Evolutionary conservation across 2,797 vertebrate species (phyloP), one percentile per base, ranked within the genome.

Genomic region (Melanotaenia parkinsoni): DNA sequence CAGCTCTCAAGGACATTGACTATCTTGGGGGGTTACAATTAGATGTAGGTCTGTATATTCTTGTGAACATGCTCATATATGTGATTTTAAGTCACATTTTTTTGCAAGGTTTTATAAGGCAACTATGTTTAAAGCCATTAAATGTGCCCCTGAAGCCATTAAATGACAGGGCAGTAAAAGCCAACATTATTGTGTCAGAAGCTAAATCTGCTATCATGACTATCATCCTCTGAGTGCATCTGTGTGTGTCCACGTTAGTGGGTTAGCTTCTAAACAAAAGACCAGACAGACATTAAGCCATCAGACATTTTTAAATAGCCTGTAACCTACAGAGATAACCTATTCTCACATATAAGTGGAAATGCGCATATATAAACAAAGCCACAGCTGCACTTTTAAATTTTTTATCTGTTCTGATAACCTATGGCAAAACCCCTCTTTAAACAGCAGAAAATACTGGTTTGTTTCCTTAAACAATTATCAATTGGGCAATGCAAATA

Each of bases 1-100:
- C 32, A 18, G 63, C 63, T 81, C 77, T 82, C 89, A 91, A 88
- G 84, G 87, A 83, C 88, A 64, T 30, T 76, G 73, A 76, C 78
- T 81, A 61, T 71, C 66, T 77, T 30, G 70, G 40, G 38, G 38
- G 11, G 12, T 50, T 64, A 69, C 58, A 76, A 63, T 54, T 67
- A 74, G 66, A 77, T 57, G 37, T 20, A 67, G 66, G 73, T 81
- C 58, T 86, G 77, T 20, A 56, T 86, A 74, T 80, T 60, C 71
- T 63, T 30, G 64, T 69, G 61, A 56, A 69, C 51, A 67, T 68
- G 59, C 47, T 40, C 37, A 74, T 66, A 59, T 67, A 24, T 67
- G 37, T 4, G 35, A 60, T 63, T 77, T 66, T 43, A 63, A 77
- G 74, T 20, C 72, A 51, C 69, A 53, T 56, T 72, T 58, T 76